A percentile compares a stretch with the other conserved stretches of the same genome.
phyloP scores from a whole-genome alignment of 2,113 vertebrate genomes.

The Phalacrocorax aristotelis region DNA sequence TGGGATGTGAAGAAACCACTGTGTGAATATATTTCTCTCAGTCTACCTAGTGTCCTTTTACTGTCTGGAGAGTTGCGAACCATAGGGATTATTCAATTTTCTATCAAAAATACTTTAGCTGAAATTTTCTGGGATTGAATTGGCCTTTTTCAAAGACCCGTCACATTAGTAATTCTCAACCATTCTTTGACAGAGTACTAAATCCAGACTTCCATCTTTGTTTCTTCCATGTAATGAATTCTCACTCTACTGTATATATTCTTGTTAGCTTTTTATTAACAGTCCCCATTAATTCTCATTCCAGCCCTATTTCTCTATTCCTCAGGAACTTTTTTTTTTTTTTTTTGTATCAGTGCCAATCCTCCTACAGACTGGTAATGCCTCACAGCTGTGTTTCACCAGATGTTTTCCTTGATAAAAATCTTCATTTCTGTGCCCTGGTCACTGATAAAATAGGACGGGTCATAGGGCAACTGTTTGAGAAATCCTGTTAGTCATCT shows the following conservation, averaged over 20 bases:
- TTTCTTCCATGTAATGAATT: not conserved
- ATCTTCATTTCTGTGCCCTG: not conserved
- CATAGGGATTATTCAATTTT: not conserved
- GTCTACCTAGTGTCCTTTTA: not conserved
- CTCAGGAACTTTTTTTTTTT: not conserved
- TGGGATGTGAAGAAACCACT: not conserved
- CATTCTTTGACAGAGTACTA: not conserved
- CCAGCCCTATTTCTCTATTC: not conserved
- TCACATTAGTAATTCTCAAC: not conserved
- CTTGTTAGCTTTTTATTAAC: not conserved
- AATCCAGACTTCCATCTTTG: not conserved
- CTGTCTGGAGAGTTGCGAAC: not conserved
- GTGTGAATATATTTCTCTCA: not conserved
- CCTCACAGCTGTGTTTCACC: not conserved
- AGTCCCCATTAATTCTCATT: not conserved
- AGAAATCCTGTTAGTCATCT: not conserved
- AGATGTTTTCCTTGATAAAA: not conserved
- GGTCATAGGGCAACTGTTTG: not conserved
- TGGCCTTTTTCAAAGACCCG: not conserved
- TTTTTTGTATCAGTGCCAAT: not conserved
- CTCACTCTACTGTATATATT: not conserved
- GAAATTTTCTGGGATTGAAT: not conserved
- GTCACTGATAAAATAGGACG: not conserved
- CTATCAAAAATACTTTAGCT: not conserved
- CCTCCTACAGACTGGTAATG: not conserved